Percentiles rank a stretch among this genome's conserved stretches.
phyloP scores from a whole-genome alignment of 2,797 vertebrate genomes.

The Lepilemur ruficaudatus region DNA sequence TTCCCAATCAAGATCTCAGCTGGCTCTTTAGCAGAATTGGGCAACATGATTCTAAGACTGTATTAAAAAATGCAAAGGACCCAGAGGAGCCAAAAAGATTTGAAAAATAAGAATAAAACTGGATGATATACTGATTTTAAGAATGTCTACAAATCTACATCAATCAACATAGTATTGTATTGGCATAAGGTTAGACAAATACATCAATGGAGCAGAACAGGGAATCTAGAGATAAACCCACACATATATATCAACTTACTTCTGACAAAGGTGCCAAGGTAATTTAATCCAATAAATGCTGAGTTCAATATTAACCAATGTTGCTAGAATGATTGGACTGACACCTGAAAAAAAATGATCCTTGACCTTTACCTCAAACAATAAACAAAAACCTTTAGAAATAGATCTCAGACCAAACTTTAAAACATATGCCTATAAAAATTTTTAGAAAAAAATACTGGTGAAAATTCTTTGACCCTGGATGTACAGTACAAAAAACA shows the following conservation, averaged over 20 bases:
- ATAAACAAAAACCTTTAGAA: neutral
- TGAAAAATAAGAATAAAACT: neutral
- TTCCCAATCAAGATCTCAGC: neutral
- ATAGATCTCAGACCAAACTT: neutral
- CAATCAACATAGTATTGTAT: neutral
- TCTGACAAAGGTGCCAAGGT: neutral
- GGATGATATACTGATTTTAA: neutral
- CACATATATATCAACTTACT: neutral
- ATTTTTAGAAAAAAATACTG: neutral
- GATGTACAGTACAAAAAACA: neutral
- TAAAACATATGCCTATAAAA: neutral
- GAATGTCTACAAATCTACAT: neutral
- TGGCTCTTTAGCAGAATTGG: neutral
- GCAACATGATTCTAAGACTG: neutral
- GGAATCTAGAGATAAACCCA: neutral
- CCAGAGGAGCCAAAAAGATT: neutral
- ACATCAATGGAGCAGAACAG: neutral
- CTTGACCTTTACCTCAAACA: neutral
- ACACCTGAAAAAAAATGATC: neutral
- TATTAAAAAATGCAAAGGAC: neutral
- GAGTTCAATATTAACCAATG: neutral
- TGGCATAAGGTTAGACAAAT: neutral
- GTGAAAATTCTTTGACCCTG: neutral
- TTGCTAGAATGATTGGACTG: neutral
- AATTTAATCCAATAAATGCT: neutral